Evolutionary conservation across 2,888 invertebrate species (phyloP), one percentile per base, ranked within the genome.

Genomic region (Odontomyia ornata): DNA sequence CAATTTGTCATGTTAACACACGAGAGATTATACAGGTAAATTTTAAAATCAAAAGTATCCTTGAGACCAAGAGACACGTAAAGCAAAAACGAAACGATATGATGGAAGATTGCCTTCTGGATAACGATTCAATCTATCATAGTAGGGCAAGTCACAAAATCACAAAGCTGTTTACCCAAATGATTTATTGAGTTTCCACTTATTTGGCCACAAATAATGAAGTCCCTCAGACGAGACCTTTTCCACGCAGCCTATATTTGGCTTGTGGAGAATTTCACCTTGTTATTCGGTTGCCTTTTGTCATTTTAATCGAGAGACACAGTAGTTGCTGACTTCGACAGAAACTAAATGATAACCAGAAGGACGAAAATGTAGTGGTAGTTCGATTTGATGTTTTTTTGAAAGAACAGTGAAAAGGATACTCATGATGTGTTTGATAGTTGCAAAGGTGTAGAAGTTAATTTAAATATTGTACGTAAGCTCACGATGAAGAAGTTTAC

Each of bases 151-250:
- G 36, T 76, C 65, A 65, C 27, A 76, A 65, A 76, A 76, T 64
- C 64, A 76, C 46, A 76, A 76, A 76, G 76, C 67, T 76, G 67
- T 76, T 76, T 76, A 67, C 76, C 65, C 76, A 67, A 76, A 76
- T 76, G 67, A 76, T 76, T 76, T 76, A 76, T 76, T 76, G 76
- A 76, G 57, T 76, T 76, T 76, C 76, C 76, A 76, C 76, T 67
- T 76, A 76, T 76, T 76, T 76, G 67, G 76, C 65, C 52, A 76
- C 76, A 76, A 76, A 76, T 76, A 76, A 76, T 76, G 76, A 76
- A 76, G 76, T 76, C 56, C 46, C 75, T 30, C 15, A 52, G 75
- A 47, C 46, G 30, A 69, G 27, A 47, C 69, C 47, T 46, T 65
- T 69, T 25, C 47, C 5, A 15, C 69, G 30, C 27, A 15, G n/a